Evolutionary conservation across 2,888 invertebrate species (phyloP), one percentile per base, ranked within the genome.

Genomic region (Zootermopsis nevadensis): DNA sequence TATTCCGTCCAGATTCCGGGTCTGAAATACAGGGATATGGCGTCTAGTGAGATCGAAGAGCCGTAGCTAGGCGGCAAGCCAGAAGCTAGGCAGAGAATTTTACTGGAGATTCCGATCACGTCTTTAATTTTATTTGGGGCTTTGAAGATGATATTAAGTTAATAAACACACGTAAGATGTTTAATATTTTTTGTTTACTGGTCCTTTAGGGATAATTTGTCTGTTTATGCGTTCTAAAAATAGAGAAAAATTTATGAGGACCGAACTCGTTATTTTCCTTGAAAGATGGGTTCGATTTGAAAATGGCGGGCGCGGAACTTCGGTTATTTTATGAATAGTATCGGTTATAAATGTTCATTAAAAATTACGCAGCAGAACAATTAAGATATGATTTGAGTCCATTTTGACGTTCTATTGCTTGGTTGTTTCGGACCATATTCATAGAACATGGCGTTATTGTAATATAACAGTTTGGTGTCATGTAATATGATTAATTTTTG

Each of bases 301-400:
- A 86, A 85, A 86, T 85, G 86, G 86, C 86, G 86, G 86, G 86
- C 86, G 85, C 86, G 86, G 85, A 84, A 83, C 84, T 84, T 81
- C 81, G 81, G 80, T 82, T 84, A 85, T 77, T 79, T 42, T 79
- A 83, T 38, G 77, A 83, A 81, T 53, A 82, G 24, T 67, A 66
- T 82, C 67, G 33, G 67, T 53, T 76, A 60, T 79, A 82, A 79
- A 67, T 66, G 24, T 35, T 77, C 0, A 4, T 66, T 35, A 66
- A 15, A 33, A 15, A 10, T 19, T 31, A 31, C 19, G 12, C 66
- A 33, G 15, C 69, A 33, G 69, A 69, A 33, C 2, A 69, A 33
- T n/a, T 31, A 12, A 30, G 33, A 33, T 15, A 6, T 15, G 1
- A 12, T 69, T 69, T 4, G 7, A 22, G 60, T n/a, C 27, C 4